Base-by-base conservation (phyloP, 2,113 vertebrate genomes). In the Scomber japonicus region DNA sequence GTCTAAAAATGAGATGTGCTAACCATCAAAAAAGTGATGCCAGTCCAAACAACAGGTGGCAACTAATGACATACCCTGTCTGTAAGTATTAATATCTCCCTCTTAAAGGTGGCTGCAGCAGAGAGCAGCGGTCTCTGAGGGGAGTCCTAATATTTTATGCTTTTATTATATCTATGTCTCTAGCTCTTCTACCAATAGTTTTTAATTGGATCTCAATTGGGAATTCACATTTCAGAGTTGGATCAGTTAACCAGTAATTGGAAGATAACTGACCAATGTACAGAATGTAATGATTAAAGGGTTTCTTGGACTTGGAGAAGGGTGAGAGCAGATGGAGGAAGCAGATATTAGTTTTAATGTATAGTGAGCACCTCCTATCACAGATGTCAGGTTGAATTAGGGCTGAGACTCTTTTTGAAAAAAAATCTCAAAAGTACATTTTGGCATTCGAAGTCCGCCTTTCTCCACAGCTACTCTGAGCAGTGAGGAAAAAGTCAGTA, bases 341-440 rank as follows among this genome's bases (percentile, higher is more conserved):
- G 56, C 16, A 49, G n/a, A 30, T 61, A 31, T 76, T 60, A 51
- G 61, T 65, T 64, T 40, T 40, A 9, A 2, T 40, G 6, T 46
- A 50, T 50, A 11, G 40, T 31, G 55, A 73, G 63, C 53, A 15
- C 45, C 24, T 49, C 40, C 54, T 53, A 24, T 71, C 55, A 4
- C 10, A 44, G 72, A 59, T 54, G 81, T 78, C 66, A 0, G 8
- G 17, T 48, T 57, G 59, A 65, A 57, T 86, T 80, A 60, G 8
- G 31, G 24, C 56, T 66, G 61, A 5, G 30, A 51, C 48, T 45
- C 27, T 21, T 50, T 50, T 50, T 50, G 11, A 48, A 56, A 64
- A 64, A 70, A 51, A 14, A 40, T 40, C 55, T 83, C 64, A 15
- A 56, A 35, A 14, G 62, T 14, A 16, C 27, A 15, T 64, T 56